Percentiles rank a stretch among this genome's conserved stretches.
Evolutionary conservation across 2,797 vertebrate species (phyloP).

Genomic region (Emydoidea blandingii): DNA sequence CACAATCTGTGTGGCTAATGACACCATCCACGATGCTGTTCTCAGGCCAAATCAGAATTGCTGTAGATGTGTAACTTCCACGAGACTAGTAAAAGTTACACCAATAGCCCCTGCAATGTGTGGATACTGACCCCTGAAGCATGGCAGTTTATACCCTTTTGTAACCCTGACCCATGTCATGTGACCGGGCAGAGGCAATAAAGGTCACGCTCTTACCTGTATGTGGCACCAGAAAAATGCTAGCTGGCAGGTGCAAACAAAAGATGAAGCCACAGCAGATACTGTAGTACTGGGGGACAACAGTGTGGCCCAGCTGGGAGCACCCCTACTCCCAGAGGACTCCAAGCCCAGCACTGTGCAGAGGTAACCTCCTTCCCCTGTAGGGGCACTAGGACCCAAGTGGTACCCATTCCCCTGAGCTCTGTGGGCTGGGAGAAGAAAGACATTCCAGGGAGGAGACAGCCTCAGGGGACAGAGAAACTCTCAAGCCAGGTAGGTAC

Average conservation of each 20-base stretch:
- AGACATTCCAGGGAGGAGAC: background rate
- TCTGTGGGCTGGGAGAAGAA: background rate
- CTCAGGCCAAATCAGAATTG: background rate
- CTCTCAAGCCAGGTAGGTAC: background rate
- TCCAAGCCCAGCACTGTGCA: background rate
- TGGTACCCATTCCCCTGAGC: background rate
- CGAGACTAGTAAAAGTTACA: background rate
- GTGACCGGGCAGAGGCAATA: background rate
- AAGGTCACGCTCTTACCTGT: background rate
- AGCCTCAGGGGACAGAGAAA: background rate
- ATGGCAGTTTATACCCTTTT: background rate
- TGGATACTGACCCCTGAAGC: background rate
- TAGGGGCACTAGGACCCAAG: background rate
- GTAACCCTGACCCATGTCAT: background rate
- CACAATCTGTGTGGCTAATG: background rate
- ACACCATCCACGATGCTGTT: background rate
- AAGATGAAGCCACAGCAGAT: background rate
- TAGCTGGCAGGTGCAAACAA: background rate
- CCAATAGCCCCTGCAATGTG: background rate
- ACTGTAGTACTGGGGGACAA: background rate
- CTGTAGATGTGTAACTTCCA: background rate
- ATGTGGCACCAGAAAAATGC: background rate
- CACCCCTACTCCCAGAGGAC: background rate
- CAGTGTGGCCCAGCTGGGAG: fast-evolving
- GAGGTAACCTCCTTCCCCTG: background rate